Evolutionary conservation across 2,888 invertebrate species (phyloP), one percentile per base, ranked within the genome.

Genomic region (Epistrophella euchroma): DNA sequence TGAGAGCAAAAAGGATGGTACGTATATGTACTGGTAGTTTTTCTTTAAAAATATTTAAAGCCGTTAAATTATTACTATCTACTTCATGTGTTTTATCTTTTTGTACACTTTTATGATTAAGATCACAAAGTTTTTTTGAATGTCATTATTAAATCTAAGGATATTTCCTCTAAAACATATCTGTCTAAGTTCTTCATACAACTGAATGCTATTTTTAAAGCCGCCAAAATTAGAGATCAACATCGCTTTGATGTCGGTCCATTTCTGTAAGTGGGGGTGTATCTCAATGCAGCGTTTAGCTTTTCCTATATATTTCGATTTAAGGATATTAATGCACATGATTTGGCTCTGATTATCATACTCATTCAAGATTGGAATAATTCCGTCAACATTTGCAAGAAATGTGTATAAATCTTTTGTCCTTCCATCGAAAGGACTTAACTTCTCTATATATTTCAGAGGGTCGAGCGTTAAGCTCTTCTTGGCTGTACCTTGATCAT

Each of bases 251-350:
- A 47, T 47, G 19, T 47, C 47, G 17, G 17, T 17, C 19, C 47
- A 47, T 47, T 47, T 47, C 19, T 47, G 47, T 47, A 47, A 47
- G 19, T 47, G 47, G 19, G 47, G 19, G 19, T 47, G 47, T 19
- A 47, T 47, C 47, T 47, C 7, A n/a, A n/a, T n/a, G n/a, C n/a
- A n/a, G n/a, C n/a, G n/a, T n/a, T n/a, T n/a, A n/a, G n/a, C n/a
- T n/a, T 47, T 47, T 17, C 47, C 47, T 19, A 47, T 47, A 19
- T 19, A 47, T 47, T 47, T 47, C 10, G 47, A 47, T 47, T 47
- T 19, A 19, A 47, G 19, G 3, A 47, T 47, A 19, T 47, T 19
- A 47, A 19, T 19, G 19, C 47, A 47, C 47, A 47, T 47, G 17
- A 17, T 47, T 47, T 47, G 47, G 17, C 45, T 45, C n/a, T n/a